A percentile compares a stretch with the other conserved stretches of the same genome.
These are phyloP conservation scores for Perizoma affinitatum DNA, from an alignment of 2,888 invertebrate genomes.

Conservation along the genomic window DNA sequence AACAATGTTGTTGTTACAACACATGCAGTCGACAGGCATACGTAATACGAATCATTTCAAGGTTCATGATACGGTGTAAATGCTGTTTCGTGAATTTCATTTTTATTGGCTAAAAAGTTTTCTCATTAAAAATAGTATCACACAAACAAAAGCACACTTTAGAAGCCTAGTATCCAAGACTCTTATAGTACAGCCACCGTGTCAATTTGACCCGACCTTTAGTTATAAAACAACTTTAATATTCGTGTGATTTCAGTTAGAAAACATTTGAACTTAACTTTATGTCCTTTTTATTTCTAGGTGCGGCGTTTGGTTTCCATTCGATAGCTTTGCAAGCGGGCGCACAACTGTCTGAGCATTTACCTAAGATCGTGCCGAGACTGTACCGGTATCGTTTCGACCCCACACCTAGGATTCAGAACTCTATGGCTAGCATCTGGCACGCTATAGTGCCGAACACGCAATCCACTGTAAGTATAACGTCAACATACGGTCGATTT, in stretches of 20 bases:
- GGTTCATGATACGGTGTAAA: too few relatives aligned
- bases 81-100: too few relatives aligned
- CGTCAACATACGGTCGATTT: not conserved
- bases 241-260: not conserved
- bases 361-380: conserved; percentile 94
- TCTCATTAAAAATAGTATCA: too few relatives aligned
- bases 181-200: too few relatives aligned
- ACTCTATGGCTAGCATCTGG: conserved; percentile 98
- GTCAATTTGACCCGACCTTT: too few relatives aligned
- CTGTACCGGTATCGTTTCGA: conserved; percentile 95
- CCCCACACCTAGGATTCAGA: conserved; percentile 95
- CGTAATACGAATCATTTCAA: too few relatives aligned
- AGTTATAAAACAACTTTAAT: too few relatives aligned
- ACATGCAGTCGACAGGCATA: too few relatives aligned
- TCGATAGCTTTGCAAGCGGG: conserved; percentile 93
- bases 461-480: conserved; percentile 88
- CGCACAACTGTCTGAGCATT: conserved; percentile 90
- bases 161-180: too few relatives aligned
- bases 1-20: too few relatives aligned
- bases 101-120: too few relatives aligned
- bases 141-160: too few relatives aligned
- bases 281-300: conserved; percentile 57
- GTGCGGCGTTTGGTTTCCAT: conserved; percentile 96
- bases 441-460: conserved; percentile 93
- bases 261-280: not conserved